Evolutionary conservation across 2,113 vertebrate genomes (phyloP).

Genomic region (Laterallus jamaicensis): DNA sequence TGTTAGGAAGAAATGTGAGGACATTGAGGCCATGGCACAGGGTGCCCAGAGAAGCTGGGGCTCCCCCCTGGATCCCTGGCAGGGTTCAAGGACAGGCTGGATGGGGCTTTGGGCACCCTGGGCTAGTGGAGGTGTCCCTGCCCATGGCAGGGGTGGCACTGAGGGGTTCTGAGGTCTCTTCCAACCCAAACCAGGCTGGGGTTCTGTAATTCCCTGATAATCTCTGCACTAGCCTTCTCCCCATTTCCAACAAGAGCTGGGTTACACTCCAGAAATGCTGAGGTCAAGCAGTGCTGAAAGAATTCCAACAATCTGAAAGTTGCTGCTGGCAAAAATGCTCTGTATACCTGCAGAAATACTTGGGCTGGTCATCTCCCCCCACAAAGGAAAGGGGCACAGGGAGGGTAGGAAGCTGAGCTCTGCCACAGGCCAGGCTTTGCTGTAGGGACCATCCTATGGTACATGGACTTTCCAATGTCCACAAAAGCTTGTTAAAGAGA

Average conservation of each 20-base stretch:
- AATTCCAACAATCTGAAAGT: slow-evolving; percentile 40
- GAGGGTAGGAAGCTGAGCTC: neutral
- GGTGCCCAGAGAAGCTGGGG: too few species aligned
- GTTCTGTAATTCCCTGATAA: neutral
- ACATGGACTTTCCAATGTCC: fast-evolving
- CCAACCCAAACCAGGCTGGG: too few species aligned
- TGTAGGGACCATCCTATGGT: neutral
- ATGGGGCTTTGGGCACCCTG: too few species aligned
- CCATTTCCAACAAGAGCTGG: neutral
- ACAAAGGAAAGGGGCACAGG: neutral
- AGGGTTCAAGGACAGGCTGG: too few species aligned
- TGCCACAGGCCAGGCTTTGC: neutral
- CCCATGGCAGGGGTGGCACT: too few species aligned
- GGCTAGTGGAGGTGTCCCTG: too few species aligned
- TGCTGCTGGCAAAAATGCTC: slow-evolving; percentile 33
- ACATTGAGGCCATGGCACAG: too few species aligned
- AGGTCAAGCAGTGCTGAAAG: neutral
- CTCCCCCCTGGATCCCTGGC: too few species aligned
- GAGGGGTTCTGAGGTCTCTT: too few species aligned
- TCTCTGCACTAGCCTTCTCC: neutral
- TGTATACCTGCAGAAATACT: slow-evolving; percentile 9
- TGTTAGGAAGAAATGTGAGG: too few species aligned
- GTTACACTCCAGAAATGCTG: neutral
- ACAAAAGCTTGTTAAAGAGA: neutral
- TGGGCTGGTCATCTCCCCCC: neutral